Evolutionary conservation across 2,888 invertebrate genomes (phyloP), one percentile per base, ranked within the genome.

Genomic region (Drosophila birchii): DNA sequence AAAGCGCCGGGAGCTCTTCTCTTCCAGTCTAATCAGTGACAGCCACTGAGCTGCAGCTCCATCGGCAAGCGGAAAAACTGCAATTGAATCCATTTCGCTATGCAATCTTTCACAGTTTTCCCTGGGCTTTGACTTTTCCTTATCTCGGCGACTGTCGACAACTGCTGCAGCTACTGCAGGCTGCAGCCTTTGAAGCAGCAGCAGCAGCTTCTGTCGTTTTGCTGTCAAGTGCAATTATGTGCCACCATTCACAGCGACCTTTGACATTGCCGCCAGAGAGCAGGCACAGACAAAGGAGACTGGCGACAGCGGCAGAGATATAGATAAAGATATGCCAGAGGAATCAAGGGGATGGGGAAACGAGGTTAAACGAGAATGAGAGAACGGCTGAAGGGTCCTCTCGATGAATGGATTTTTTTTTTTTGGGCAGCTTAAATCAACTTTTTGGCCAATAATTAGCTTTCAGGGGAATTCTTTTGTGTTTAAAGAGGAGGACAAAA

Each of bases 141-240:
- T 75, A 58, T 53, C 71, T 57, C 61, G 5, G 53, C 45, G 39
- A 69, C 69, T 75, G 72, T 72, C 75, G 68, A 57, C 58, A 51
- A 44, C 23, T 39, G 29, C 44, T 26, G 64, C 38, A 41, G 54
- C 59, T 44, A 62, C 43, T 67, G 55, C 29, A 29, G 29, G 29
- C 29, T 29, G 29, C 43, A 49, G 38, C 64, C 59, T n/a, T n/a
- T 55, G 58, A 43, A 23, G 43, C 32, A 32, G 39, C 39, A 39
- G 43, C 54, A 32, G 44, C 34, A 34, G 73, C 45, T 61, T 45
- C 61, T 41, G 56, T 72, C 68, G 75, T 58, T 59, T 68, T 63
- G 79, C 69, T 86, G 86, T 89, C 89, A 84, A 89, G 86, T 86
- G 84, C 86, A 89, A 88, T 86, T 89, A 88, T 83, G 76, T 69